Evolutionary conservation across 1,140 invertebrate species (phyloP), one percentile per base, ranked within the genome.

Genomic region (Drosophila tani): DNA sequence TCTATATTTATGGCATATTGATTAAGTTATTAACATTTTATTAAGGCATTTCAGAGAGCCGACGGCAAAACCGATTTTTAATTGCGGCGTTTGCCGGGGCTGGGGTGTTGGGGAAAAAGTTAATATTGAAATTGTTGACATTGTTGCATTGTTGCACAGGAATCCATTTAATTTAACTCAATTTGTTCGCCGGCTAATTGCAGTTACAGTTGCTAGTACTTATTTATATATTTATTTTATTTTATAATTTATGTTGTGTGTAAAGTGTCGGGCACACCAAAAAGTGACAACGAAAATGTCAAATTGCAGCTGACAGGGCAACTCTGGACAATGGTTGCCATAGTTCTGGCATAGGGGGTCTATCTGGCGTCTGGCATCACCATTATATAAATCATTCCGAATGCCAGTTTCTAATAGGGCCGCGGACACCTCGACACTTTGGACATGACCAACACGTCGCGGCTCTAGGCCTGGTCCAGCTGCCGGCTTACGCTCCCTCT

Each of bases 1-100:
- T 5, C 56, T 82, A 84, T 90, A 88, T 88, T 88, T 88, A 88
- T 88, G 85, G 85, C 86, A 88, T 88, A 88, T 88, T 88, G 85
- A 88, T 88, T 90, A 88, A 88, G 85, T 88, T 79, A 88, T 88
- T 88, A 90, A 85, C 85, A 88, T 88, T 88, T 88, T 83, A 88
- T 90, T 88, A 85, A 88, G 81, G 84, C 85, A 90, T 79, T 87
- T 79, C 68, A 79, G 75, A 66, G 79, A 82, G 83, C 79, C 79
- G 82, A 63, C 65, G 82, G 78, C 75, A 63, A 86, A 85, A 79
- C 84, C 68, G 75, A 82, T 79, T 76, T 81, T 73, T 88, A 79
- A 81, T 85, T 80, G 81, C 62, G 38, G 38, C 35, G n/a, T 7
- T 7, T n/a, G n/a, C 32, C 19, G 11, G 32, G 50, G 24, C 21